Evolutionary conservation across 2,113 vertebrate genomes (phyloP).

Genomic region (Oncorhynchus mykiss): DNA sequence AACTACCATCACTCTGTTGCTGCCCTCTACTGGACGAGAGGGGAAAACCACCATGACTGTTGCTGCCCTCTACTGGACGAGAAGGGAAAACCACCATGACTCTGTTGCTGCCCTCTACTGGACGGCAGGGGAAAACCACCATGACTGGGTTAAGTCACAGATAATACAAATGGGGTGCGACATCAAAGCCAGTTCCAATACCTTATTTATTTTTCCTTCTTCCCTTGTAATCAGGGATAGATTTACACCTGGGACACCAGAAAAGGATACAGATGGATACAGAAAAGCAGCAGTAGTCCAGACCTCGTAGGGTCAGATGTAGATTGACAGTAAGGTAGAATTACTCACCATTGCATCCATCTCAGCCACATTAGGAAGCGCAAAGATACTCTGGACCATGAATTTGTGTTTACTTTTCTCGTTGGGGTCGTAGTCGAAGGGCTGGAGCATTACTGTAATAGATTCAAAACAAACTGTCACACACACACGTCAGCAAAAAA

Average conservation of each 20-base stretch:
- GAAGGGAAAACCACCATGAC: too few relatives aligned
- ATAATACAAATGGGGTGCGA: background rate
- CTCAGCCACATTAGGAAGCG: slow-evolving; percentile 85
- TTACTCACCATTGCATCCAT: slow-evolving; percentile 94
- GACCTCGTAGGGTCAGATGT: background rate
- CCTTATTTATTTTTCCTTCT: background rate
- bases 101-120: too few relatives aligned
- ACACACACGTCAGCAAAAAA: background rate
- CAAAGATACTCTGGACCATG: slow-evolving; percentile 99
- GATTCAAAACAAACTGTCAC: slow-evolving; percentile 6
- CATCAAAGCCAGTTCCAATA: background rate
- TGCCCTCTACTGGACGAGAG: too few relatives aligned
- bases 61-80: too few relatives aligned
- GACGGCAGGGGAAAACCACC: background rate
- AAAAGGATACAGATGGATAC: too few relatives aligned
- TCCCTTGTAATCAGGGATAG: too few relatives aligned
- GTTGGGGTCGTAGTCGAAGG: slow-evolving; percentile 98
- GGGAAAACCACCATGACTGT: too few relatives aligned
- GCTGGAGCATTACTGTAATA: slow-evolving; percentile 93
- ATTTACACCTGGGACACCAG: too few relatives aligned
- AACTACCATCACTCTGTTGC: too few relatives aligned
- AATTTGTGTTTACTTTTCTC: slow-evolving; percentile 99
- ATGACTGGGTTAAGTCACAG: background rate
- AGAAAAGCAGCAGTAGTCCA: background rate
- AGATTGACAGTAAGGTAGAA: background rate